Evolutionary conservation across 2,888 invertebrate genomes (phyloP), one percentile per base, ranked within the genome.

Genomic region (Sialis fuliginosa): DNA sequence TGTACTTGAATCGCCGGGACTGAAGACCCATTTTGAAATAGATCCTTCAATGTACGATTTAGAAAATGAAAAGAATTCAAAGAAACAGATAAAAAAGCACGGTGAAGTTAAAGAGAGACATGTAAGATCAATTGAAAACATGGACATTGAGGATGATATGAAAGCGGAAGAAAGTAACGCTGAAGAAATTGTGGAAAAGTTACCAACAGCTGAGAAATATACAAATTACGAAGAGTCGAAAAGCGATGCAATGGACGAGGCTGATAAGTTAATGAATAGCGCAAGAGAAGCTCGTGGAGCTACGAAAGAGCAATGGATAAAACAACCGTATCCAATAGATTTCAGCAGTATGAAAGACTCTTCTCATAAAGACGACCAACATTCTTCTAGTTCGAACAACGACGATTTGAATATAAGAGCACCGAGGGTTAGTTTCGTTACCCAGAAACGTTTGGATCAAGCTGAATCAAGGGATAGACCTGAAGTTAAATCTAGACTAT

Each of bases 341-440:
- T 57, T 55, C 12, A 50, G 50, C 39, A 61, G 61, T 13, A 52
- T 54, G 22, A 56, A 55, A 10, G 60, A 47, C 33, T 66, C 69
- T 45, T 64, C 68, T n/a, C 59, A 60, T 47, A 63, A 62, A 30
- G 64, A 66, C 40, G 65, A 67, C 9, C 61, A 74, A 4, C 66
- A 71, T 1, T 71, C 73, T 33, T 69, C 74, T 0, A 65, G 69
- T 53, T 68, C 70, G 6, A 69, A 69, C 4, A 71, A 71, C 48
- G 75, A 75, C 13, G 63, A 72, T 2, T 66, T 70, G 30, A 71
- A 69, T 55, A 68, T 74, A 4, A 63, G 77, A 53, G 76, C 77
- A 62, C 78, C 79, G 1, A 62, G 77, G 54, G 76, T 79, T 1
- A 76, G 79, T 59, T 79, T 79, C 54, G 74, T 79, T 9, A 79